Evolutionary conservation across 2,113 vertebrate genomes (phyloP), one percentile per base, ranked within the genome.

Genomic region (Maccullochella peelii): DNA sequence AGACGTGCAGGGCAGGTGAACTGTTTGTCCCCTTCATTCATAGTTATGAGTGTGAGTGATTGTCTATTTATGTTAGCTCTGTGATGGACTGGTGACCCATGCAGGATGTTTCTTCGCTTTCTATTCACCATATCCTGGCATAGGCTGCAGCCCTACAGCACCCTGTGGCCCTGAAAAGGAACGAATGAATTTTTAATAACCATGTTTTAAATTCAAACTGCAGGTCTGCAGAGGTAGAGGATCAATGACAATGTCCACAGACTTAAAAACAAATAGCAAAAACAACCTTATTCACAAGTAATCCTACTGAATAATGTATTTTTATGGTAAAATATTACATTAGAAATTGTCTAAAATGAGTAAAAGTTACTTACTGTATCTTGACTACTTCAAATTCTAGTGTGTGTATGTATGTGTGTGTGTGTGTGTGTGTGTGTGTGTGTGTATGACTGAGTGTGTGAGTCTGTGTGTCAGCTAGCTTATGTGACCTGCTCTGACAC

Each of bases 401-500:
- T 52, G 63, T 40, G 54, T 40, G 50, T 40, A n/a, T n/a, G n/a
- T n/a, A n/a, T n/a, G n/a, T 36, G 54, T 58, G 63, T 79, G 62
- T 61, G 38, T 49, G 36, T 27, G 54, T 68, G 33, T 49, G 15
- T 72, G 38, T 52, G 58, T 78, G 47, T 47, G 58, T 63, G 63
- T 55, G 61, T 58, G 36, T 55, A n/a, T 59, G 55, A 27, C 1
- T 40, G 69, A 4, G 42, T 44, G 72, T 52, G 54, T 38, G 74
- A 16, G 42, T 47, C 3, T 59, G 20, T 69, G 61, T 79, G 73
- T 76, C 70, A 87, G 74, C 73, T 65, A 77, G 73, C 73, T 80
- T 84, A 82, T 88, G 85, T 77, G 80, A 67, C 74, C 73, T 70
- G 63, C 77, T 73, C 76, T 89, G 87, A 91, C 83, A 87, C 67